Base-by-base conservation (phyloP, 1,140 invertebrate genomes). In the Cotesia glomerata region DNA sequence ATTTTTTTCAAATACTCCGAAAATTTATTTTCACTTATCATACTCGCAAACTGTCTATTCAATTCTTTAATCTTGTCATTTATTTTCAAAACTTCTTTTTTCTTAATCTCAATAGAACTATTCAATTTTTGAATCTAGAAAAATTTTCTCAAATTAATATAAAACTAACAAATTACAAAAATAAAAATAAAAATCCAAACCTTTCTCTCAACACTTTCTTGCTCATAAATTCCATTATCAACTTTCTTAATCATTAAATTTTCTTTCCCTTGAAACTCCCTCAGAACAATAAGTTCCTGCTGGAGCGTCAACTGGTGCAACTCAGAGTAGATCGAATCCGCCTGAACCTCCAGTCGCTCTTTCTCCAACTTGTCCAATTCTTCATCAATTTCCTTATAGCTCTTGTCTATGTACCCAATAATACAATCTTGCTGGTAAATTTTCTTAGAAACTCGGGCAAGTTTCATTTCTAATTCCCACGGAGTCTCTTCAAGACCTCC, bases 271-370 rank as follows among this genome's bases (percentile, higher is more conserved):
- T 95, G 93, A 79, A 91, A 95, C 36, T 93, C 90, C 77, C 91
- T 92, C 0, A 96, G 81, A 58, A 95, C 90, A 11, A 92, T 89
- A 74, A 95, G 87, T 84, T 96, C 94, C 82, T 94, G 92, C 84
- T 94, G 92, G 9, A 95, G 80, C 13, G 92, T 92, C n/a, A 94
- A 88, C 68, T 95, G 82, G 82, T 90, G 91, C 36, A 91, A 75
- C 69, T 91, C 88, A 54, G 92, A 85, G 68, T 92, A 89, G 76
- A 92, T 90, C 66, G 90, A 89, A 4, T 91, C 87, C 32, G 91
- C 85, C 65, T 92, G 88, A 1, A 93, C 86, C 4, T 90, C 83
- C 14, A 92, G 88, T 68, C 92, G 90, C 58, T 91, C 87, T 56
- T 90, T 82, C 71, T 91, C 86, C 3, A 94, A 81, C 58, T 91